phyloP scores from a whole-genome alignment of 1,140 invertebrate species.

The Elymnias hypermnestra region DNA sequence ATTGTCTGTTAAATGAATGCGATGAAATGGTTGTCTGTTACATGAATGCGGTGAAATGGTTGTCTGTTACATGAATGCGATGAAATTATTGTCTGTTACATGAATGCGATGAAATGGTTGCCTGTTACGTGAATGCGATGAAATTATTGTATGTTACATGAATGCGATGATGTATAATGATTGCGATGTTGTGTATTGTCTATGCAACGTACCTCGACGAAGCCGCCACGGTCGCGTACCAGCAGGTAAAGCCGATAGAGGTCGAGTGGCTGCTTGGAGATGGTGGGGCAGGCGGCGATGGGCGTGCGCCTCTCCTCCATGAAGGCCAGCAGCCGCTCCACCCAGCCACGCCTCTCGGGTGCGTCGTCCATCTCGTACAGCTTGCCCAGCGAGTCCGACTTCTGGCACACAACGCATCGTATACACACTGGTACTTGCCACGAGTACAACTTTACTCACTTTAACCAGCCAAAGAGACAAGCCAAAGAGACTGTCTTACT shows the following conservation, averaged over 20 bases:
- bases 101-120: too few relatives aligned
- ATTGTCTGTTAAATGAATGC: too few relatives aligned
- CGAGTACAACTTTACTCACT: background rate
- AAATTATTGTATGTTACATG: too few relatives aligned
- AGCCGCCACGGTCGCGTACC: slow-evolving; percentile 97
- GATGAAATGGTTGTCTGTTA: too few relatives aligned
- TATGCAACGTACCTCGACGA: slow-evolving; percentile 94
- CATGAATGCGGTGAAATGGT: too few relatives aligned
- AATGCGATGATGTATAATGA: too few relatives aligned
- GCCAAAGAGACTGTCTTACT: too few relatives aligned
- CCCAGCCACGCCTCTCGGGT: slow-evolving; percentile 91
- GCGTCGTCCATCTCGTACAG: slow-evolving; percentile 98
- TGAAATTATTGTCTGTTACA: too few relatives aligned
- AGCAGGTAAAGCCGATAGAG: slow-evolving; percentile 96
- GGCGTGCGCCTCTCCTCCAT: slow-evolving; percentile 96
- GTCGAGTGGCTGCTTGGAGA: slow-evolving; percentile 98
- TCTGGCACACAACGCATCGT: slow-evolving; percentile 77
- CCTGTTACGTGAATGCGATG: too few relatives aligned
- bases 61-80: too few relatives aligned
- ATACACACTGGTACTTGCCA: slow-evolving; percentile 26
- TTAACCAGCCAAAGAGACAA: too few relatives aligned
- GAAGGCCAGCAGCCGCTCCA: slow-evolving; percentile 94
- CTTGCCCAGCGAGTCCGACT: slow-evolving; percentile 93
- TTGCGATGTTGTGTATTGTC: too few relatives aligned
- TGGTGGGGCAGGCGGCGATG: slow-evolving; percentile 95